Percentiles rank a stretch among this genome's conserved stretches.
Conservation (phyloP, 2,797 vertebrate species). For the Chromobotia macracanthus region DNA sequence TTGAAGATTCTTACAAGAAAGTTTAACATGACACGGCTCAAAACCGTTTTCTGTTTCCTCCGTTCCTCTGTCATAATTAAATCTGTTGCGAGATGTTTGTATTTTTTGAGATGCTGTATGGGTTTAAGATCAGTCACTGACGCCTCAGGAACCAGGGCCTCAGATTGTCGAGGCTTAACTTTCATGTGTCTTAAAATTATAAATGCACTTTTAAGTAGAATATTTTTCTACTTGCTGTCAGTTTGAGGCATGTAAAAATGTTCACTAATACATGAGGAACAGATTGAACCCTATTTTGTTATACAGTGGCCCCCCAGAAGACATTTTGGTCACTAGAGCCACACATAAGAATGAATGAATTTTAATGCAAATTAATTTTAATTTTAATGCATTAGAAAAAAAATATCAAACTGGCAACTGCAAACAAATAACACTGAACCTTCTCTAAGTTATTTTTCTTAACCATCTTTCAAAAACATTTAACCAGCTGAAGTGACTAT, state of each 20-base stretch:
- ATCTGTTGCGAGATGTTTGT: conserved; percentile 15
- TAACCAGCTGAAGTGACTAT: too few relatives aligned
- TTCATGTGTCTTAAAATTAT: not conserved
- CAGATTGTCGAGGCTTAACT: not conserved
- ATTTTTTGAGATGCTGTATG: conserved; percentile 4
- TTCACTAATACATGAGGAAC: not conserved
- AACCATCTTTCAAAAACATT: too few relatives aligned
- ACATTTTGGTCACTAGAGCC: too few relatives aligned
- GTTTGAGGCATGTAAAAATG: not conserved
- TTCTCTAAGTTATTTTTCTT: too few relatives aligned
- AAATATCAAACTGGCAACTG: too few relatives aligned
- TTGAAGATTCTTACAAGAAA: not conserved
- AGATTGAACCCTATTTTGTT: not conserved
- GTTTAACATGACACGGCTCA: not conserved
- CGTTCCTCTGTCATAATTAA: conserved; percentile 7
- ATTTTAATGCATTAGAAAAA: too few relatives aligned
- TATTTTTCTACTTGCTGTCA: not conserved
- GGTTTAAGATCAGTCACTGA: not conserved
- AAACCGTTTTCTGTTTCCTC: not conserved
- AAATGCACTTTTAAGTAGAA: not conserved
- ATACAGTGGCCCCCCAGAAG: too few relatives aligned
- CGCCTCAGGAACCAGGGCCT: not conserved
- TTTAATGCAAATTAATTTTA: too few relatives aligned
- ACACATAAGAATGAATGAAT: too few relatives aligned
- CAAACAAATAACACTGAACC: too few relatives aligned